Evolutionary conservation across 2,797 vertebrate genomes (phyloP), one percentile per base, ranked within the genome.

Genomic region (Poecilia gillii): DNA sequence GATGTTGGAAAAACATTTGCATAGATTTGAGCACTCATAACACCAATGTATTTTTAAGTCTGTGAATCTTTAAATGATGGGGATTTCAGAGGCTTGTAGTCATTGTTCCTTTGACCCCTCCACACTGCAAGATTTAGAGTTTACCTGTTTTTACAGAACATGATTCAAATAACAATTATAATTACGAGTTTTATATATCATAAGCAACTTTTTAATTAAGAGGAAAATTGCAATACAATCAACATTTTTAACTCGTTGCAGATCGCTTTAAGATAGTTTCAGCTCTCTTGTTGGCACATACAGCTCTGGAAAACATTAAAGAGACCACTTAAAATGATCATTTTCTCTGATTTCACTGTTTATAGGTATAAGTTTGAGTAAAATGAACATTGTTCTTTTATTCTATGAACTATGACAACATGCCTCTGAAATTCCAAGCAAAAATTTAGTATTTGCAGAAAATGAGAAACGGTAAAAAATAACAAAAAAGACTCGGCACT

Each of bases 1-100:
- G 41, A 87, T 20, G 18, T 75, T 25, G 43, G 82, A 76, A 66
- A 88, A 74, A 43, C 39, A 43, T n/a, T 43, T 70, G 23, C 39
- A 70, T 70, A n/a, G 9, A 25, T n/a, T 14, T 70, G 39, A 43
- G 66, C 36, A 4, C 36, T 25, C 8, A 41, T 41, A 68, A 68
- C 9, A 25, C 16, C 23, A n/a, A n/a, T 70, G n/a, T 13, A 13
- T 43, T 70, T 28, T 66, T 31, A 11, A 64, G 16, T 33, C 14
- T 62, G 57, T 16, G 31, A 18, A 62, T 62, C 31, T 39, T 66
- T 36, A 36, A 41, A 6, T 41, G 64, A 18, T 68, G 9, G 20
- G 1, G 36, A 3, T 68, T 25, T 25, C 62, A 39, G 7, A 6
- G 3, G 18, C 23, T 66, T 66, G 0, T 3, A 41, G 36, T 41